These are phyloP conservation scores for Pseudorasbora parva DNA, from an alignment of 2,113 vertebrate species.

Conservation along the genomic window DNA sequence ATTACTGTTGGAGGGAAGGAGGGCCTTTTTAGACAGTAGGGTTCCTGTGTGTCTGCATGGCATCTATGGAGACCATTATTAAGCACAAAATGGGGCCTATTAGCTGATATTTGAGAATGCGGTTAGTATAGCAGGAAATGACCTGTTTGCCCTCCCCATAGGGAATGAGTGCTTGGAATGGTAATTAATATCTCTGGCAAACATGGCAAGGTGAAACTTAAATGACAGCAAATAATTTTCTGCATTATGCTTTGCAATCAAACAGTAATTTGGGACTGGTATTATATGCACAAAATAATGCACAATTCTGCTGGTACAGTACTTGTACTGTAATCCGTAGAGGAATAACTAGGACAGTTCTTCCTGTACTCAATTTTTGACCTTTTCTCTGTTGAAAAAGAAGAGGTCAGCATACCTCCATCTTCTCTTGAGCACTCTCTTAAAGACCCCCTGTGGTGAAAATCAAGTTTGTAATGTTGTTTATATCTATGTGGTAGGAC, in stretches of 20 bases:
- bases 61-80: conserved; percentile 44
- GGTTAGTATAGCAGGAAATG: conserved; percentile 43
- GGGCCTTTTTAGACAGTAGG: conserved; percentile 27
- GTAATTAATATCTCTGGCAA: conserved; percentile 28
- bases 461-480: too few species aligned
- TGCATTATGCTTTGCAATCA: not conserved
- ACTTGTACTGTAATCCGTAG: not conserved
- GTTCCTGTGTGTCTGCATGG: conserved; percentile 8
- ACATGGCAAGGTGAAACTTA: not conserved
- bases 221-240: not conserved
- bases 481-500: too few species aligned
- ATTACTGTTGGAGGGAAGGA: not conserved
- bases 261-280: not conserved
- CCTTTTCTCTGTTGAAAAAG: not conserved
- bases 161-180: conserved; percentile 1
- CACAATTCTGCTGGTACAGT: not conserved
- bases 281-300: not conserved
- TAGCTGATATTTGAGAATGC: conserved; percentile 51
- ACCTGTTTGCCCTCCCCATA: conserved; percentile 32
- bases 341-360: not conserved
- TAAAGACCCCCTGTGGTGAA: too few species aligned
- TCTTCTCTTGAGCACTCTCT: too few species aligned
- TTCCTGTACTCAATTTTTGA: not conserved
- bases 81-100: conserved; percentile 32
- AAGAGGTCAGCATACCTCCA: not conserved